Evolutionary conservation across 2,113 vertebrate species (phyloP), one percentile per base, ranked within the genome.

Genomic region (Gracilinanus agilis): DNA sequence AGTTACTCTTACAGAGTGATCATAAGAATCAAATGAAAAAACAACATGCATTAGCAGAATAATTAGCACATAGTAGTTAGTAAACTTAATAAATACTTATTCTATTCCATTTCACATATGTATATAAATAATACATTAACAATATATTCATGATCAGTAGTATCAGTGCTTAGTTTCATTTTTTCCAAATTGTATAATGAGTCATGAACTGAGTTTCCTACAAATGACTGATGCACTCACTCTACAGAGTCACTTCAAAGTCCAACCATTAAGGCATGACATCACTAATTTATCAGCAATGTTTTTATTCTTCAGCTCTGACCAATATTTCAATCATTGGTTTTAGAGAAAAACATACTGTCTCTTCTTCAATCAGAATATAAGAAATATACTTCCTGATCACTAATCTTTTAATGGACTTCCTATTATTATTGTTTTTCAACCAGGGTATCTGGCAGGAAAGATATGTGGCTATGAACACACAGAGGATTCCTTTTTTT

Each of bases 341-440:
- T 96, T 12, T 88, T 89, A 83, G 54, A 96, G 21, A 34, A 93
- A 55, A 93, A 90, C 91, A 94, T 91, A 90, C 11, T 94, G 56
- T 92, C 89, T 44, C 54, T 53, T 95, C 88, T 95, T 96, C 92
- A 92, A 91, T 93, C 21, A 44, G 9, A 93, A 25, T 34, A 49
- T 94, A 94, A 61, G 96, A 90, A 75, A 67, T 58, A 3, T 25
- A 7, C 95, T 97, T 97, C 92, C 54, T 96, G 34, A 56, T 93
- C 93, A 96, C 55, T 25, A 93, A 95, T 83, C n/a, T 40, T 23
- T 83, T 83, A 83, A 23, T 83, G 67, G n/a, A 93, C 40, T 96
- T 92, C 49, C 24, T 44, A 91, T 53, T 34, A 0, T 90, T 93
- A 94, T 40, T 91, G 5, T 49, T 49, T n/a, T 53, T 91, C 90